Evolutionary conservation across 2,797 vertebrate species (phyloP).

Genomic region (Lepus oiostolus): DNA sequence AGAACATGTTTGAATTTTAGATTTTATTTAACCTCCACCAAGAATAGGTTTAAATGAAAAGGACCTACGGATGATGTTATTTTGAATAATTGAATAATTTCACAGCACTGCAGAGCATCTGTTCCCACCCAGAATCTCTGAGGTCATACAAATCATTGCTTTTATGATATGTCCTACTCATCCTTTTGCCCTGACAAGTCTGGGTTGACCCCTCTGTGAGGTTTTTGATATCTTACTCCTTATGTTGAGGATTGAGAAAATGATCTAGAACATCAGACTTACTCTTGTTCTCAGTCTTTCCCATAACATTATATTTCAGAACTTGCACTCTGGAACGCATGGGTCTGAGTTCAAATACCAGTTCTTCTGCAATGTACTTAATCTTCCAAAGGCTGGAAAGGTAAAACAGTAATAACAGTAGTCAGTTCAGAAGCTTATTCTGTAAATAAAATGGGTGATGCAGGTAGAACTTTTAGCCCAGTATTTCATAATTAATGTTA

Average conservation of each 20-base stretch:
- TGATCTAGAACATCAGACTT: background rate
- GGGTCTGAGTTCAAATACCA: background rate
- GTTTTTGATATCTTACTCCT: background rate
- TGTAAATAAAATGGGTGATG: background rate
- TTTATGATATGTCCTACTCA: background rate
- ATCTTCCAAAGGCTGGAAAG: background rate
- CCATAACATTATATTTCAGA: background rate
- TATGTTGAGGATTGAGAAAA: background rate
- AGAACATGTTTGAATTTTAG: background rate
- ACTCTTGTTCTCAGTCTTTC: background rate
- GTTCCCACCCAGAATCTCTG: background rate
- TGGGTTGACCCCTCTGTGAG: background rate
- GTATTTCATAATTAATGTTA: background rate
- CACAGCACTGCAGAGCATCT: background rate
- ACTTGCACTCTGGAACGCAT: background rate
- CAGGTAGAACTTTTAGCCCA: background rate
- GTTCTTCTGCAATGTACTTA: background rate
- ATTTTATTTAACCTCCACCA: background rate
- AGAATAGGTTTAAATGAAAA: slow-evolving; percentile 12
- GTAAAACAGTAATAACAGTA: background rate
- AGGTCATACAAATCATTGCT: background rate
- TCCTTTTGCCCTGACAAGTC: background rate
- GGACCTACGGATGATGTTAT: background rate
- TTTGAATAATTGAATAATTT: slow-evolving; percentile 47
- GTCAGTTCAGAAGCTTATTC: background rate